Base-by-base conservation (phyloP, 2,888 invertebrate species). In the Chrysotoxum bicinctum region DNA sequence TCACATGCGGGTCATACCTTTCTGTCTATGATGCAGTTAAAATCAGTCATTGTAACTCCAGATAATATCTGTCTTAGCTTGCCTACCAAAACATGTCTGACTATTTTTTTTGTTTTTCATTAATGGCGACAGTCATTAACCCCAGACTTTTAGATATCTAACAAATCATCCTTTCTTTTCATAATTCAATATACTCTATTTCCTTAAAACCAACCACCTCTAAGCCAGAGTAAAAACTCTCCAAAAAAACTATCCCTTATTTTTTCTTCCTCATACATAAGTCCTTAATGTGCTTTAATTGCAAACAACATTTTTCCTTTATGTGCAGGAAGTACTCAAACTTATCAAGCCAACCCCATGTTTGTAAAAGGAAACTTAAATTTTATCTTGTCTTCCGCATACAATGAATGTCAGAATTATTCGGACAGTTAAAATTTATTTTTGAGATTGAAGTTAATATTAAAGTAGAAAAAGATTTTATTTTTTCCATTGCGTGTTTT, bases 301-400 rank as follows among this genome's bases (percentile, higher is more conserved):
- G 23, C 32, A 50, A 35, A 60, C 10, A 50, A 56, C 48, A 58
- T 9, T 40, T 4, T 45, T 21, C 21, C 52, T 32, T 54, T 43
- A 35, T 70, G n/a, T 50, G n/a, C 62, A 32, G 50, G 54, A 77
- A 62, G 64, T 48, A 50, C 56, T 30, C 37, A 58, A 73, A 73
- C 52, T 66, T 40, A 72, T 79, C 66, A 66, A 64, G 40, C 26
- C 19, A 30, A 32, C 54, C 58, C 58, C 23, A 50, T 43, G 16
- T 66, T 50, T 50, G 35, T 32, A 21, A 66, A 50, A n/a, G 66
- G 35, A 66, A 66, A 50, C 19, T 37, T 45, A 45, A 69, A 54
- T 37, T 37, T 45, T 19, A 3, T 30, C 40, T 40, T 54, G 19
- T 30, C 26, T 40, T 10, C 43, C 16, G 6, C 21, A 60, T 62